These are phyloP conservation scores for Pseudorectes ferrugineus DNA, from an alignment of 2,113 vertebrate genomes.

Conservation along the genomic window DNA sequence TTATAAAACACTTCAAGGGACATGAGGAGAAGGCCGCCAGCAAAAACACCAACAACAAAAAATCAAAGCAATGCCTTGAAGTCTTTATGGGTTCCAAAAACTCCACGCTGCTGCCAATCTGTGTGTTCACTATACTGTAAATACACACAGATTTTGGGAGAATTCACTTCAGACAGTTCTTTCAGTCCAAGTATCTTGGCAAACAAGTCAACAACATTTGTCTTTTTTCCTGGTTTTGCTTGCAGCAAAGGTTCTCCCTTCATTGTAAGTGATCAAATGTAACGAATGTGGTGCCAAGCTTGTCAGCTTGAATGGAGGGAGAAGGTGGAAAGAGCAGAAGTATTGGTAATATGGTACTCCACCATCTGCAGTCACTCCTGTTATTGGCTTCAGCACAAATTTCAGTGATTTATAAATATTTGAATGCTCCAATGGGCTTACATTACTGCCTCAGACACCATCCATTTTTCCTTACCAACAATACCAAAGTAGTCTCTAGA, in stretches of 20 bases:
- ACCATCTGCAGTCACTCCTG: not conserved
- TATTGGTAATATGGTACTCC: not conserved
- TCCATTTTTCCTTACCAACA: not conserved
- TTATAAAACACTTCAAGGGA: constrained; percentile 62
- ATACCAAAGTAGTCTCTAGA: not conserved
- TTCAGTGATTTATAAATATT: not conserved
- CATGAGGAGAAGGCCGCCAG: constrained; percentile 37
- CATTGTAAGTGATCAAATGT: not conserved
- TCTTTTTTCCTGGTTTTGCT: not conserved
- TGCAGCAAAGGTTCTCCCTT: not conserved
- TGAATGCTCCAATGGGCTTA: not conserved
- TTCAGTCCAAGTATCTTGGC: not conserved
- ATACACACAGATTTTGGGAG: constrained; percentile 27
- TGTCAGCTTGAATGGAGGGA: not conserved
- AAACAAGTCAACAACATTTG: constrained; percentile 16
- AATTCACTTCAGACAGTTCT: constrained; percentile 40
- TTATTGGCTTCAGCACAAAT: not conserved
- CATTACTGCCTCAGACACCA: not conserved
- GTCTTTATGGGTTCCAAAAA: constrained; percentile 60
- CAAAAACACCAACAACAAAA: constrained; percentile 61
- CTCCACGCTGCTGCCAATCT: constrained; percentile 26
- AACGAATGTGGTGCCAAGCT: not conserved
- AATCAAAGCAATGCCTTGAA: constrained; percentile 68
- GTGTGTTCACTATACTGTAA: constrained; percentile 31
- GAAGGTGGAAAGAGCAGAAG: not conserved